These are phyloP conservation scores for Cephus sareptanus DNA, from an alignment of 2,888 invertebrate species.

Conservation along the genomic window DNA sequence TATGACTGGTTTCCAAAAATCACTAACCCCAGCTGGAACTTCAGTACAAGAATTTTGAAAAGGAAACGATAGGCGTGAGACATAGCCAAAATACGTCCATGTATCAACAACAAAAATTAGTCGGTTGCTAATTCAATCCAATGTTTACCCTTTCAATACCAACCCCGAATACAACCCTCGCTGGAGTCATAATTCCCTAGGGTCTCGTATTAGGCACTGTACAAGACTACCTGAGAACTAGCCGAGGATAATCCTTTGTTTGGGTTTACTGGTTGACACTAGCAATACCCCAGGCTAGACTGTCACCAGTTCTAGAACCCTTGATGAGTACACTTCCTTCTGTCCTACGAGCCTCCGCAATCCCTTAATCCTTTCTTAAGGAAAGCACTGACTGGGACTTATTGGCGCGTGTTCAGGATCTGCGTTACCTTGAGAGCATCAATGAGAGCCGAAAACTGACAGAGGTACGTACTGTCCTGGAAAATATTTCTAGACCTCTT, in stretches of 20 bases:
- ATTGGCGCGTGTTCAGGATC: neutral
- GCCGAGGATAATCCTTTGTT: slow-evolving; percentile 42
- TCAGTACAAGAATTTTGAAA: neutral
- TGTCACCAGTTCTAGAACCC: slow-evolving; percentile 19
- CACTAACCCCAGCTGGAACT: neutral
- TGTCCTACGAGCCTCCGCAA: slow-evolving; percentile 8
- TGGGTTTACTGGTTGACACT: slow-evolving; percentile 25
- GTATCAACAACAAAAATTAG: slow-evolving; percentile 16
- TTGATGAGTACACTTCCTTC: slow-evolving; percentile 2
- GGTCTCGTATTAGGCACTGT: slow-evolving; percentile 10
- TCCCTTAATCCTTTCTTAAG: slow-evolving; percentile 14
- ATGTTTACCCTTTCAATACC: slow-evolving; percentile 36
- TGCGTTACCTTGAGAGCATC: neutral
- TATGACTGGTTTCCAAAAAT: neutral
- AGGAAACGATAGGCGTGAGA: slow-evolving; percentile 25
- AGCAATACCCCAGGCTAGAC: slow-evolving; percentile 28
- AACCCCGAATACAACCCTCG: slow-evolving; percentile 24
- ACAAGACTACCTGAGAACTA: neutral
- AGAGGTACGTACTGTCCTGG: neutral
- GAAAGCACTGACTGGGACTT: neutral
- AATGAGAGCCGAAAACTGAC: neutral
- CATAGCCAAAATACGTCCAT: slow-evolving; percentile 10
- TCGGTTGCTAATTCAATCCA: slow-evolving; percentile 34
- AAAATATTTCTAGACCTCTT: neutral
- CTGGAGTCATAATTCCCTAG: slow-evolving; percentile 23